Base-by-base conservation (phyloP, 2,888 invertebrate genomes). In the Trachelus stipa region DNA sequence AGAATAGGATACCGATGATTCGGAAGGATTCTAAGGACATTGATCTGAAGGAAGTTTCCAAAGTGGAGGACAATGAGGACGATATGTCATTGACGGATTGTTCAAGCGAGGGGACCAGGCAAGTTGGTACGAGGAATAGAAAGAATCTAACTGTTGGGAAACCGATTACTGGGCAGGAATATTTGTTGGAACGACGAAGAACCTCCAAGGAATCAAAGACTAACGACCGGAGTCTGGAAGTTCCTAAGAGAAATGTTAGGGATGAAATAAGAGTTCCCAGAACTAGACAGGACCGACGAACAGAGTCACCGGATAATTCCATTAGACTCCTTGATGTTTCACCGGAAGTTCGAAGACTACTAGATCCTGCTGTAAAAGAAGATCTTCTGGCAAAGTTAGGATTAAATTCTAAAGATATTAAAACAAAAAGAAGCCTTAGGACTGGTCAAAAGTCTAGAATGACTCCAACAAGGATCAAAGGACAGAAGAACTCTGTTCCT, bases 311-410 rank as follows among this genome's bases (percentile, higher is more conserved):
- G 15, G 84, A 84, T 4, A 78, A 81, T 34, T 76, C 81, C 9
- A 80, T 85, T 1, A 83, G 83, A 37, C 77, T 86, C 0, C 81
- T 78, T 12, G 79, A 80, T 12, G 82, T 87, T 1, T 83, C 85
- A 1, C 83, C 83, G 33, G 88, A 87, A 73, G 87, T 87, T 30
- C 86, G 85, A 75, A 88, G 85, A 75, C 79, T 88, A 1, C 79
- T 88, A n/a, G 85, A 81, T 0, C 35, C 34, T 34, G 34, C 34
- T 74, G 34, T 34, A 23, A 71, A 83, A 34, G 85, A 87, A 0
- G 86, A 87, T 76, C 68, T 87, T 34, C 69, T 85, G 35, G 80
- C 78, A 1, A 86, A 83, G 34, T 74, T 86, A 68, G 85, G 82
- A 3, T 68, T 85, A 1, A 81, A 84, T 12, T 81, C 81, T 9